Percentiles rank a stretch among this genome's conserved stretches.
These are phyloP conservation scores for Scotopteryx bipunctaria DNA, from an alignment of 2,888 invertebrate genomes.

Conservation along the genomic window DNA sequence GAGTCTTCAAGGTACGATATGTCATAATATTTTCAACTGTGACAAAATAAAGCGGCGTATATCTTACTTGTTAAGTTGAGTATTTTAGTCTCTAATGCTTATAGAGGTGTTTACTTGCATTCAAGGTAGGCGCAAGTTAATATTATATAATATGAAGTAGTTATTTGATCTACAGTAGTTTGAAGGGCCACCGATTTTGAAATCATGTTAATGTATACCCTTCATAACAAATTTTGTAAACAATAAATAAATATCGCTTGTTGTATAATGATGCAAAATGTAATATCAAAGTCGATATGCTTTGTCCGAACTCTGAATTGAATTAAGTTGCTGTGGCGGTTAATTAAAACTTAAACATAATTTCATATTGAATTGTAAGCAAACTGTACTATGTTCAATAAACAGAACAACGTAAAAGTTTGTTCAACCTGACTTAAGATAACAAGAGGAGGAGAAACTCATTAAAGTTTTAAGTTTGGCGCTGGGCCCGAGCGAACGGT, in stretches of 20 bases:
- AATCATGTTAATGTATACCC: too few species aligned
- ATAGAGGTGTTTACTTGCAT: too few species aligned
- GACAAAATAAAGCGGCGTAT: too few species aligned
- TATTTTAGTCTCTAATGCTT: too few species aligned
- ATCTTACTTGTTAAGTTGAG: too few species aligned
- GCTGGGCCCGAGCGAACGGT: conserved; percentile 48
- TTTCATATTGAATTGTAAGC: conserved; percentile 61
- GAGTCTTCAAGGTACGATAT: too few species aligned
- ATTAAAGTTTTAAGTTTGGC: conserved; percentile 76
- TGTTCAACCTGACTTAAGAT: conserved; percentile 65
- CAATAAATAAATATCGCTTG: background rate
- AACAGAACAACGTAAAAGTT: conserved; percentile 67
- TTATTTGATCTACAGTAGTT: too few species aligned
- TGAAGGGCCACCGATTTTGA: too few species aligned
- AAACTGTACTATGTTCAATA: conserved; percentile 63
- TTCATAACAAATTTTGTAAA: too few species aligned
- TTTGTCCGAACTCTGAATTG: conserved; percentile 50
- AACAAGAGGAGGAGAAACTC: conserved; percentile 74
- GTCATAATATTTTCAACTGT: too few species aligned
- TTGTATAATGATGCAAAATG: conserved; percentile 14
- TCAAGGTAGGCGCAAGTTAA: too few species aligned
- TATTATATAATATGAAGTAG: too few species aligned
- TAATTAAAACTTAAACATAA: conserved; percentile 69
- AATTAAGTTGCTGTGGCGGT: conserved; percentile 55
- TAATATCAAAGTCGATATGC: conserved; percentile 37